These are phyloP conservation scores for Hephaestus fuliginosus DNA, from an alignment of 2,797 vertebrate species.

Conservation along the genomic window DNA sequence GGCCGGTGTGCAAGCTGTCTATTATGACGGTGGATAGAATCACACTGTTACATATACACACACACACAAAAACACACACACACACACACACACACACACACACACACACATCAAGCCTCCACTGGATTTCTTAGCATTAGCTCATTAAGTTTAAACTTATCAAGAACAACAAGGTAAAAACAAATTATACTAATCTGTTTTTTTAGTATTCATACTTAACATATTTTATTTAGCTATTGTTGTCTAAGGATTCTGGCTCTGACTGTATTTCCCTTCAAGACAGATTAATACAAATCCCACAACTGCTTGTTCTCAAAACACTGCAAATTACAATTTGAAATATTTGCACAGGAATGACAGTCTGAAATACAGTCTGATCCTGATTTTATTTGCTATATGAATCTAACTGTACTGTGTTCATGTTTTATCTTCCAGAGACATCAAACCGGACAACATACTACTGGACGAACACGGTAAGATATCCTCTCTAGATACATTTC, in stretches of 20 bases:
- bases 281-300: slow-evolving; percentile 7
- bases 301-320: neutral
- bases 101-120: neutral
- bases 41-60: neutral
- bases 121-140: neutral
- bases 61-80: no score
- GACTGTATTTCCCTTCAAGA: neutral
- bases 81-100: neutral
- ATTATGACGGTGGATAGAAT: neutral
- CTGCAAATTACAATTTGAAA: neutral
- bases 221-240: neutral
- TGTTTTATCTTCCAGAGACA: slow-evolving; percentile 88
- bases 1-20: neutral
- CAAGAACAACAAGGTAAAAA: neutral
- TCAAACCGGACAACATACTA: slow-evolving; percentile 98
- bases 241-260: neutral
- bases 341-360: slow-evolving; percentile 7
- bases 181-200: neutral
- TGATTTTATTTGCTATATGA: neutral
- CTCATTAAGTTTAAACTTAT: neutral
- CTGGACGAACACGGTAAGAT: slow-evolving; percentile 95
- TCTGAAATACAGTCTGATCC: slow-evolving; percentile 22
- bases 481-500: neutral
- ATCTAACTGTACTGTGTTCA: slow-evolving; percentile 50
- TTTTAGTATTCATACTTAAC: neutral